phyloP scores from a whole-genome alignment of 2,113 vertebrate species.

The Lontra canadensis region DNA sequence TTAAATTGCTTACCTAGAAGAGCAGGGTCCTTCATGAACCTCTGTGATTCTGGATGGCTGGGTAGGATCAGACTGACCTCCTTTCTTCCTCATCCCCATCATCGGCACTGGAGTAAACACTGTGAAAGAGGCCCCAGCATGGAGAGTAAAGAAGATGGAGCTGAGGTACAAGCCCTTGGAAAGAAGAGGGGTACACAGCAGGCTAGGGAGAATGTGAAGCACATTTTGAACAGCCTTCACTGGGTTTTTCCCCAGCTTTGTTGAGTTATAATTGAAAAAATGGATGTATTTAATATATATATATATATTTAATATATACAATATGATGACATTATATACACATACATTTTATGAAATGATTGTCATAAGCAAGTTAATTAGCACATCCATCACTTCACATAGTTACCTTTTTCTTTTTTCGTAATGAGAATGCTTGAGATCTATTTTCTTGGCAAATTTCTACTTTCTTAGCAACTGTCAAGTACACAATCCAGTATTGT shows the following conservation, averaged over 20 bases:
- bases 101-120: neutral
- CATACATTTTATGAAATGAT: neutral
- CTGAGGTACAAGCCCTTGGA: neutral
- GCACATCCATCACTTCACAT: neutral
- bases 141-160: neutral
- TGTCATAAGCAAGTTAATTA: neutral
- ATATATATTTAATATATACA: neutral
- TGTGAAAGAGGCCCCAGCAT: rapidly evolving
- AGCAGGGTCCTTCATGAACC: neutral
- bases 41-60: rapidly evolving
- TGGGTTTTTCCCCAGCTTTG: neutral
- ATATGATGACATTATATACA: neutral
- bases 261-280: neutral
- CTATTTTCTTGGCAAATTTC: neutral
- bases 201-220: neutral
- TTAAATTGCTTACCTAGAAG: neutral
- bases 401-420: neutral
- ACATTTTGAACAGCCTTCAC: neutral
- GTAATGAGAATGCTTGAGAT: neutral
- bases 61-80: neutral
- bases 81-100: rapidly evolving
- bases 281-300: neutral
- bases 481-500: neutral
- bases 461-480: neutral
- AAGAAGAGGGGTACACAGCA: neutral